phyloP scores from a whole-genome alignment of 2,113 vertebrate species.

The Phaethon lepturus region DNA sequence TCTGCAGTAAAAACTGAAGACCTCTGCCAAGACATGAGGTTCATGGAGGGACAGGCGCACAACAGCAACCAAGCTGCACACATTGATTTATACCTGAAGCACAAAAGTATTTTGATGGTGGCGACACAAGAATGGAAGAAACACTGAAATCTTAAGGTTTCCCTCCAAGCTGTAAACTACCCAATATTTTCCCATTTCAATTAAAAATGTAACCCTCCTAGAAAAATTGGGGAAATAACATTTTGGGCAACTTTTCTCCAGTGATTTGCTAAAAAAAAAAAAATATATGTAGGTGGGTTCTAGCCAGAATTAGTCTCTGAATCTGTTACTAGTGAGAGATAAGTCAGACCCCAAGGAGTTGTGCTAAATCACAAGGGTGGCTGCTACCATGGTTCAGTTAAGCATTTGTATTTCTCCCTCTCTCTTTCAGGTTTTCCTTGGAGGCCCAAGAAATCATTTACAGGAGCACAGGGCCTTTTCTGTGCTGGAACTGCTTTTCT shows the following conservation, averaged over 20 bases:
- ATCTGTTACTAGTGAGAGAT: background rate
- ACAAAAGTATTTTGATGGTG: background rate
- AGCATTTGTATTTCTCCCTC: background rate
- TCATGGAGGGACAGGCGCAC: background rate
- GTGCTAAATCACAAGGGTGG: background rate
- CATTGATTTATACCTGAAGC: background rate
- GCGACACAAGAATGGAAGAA: background rate
- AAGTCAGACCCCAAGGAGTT: background rate
- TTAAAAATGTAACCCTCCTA: accelerated
- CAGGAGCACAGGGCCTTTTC: background rate
- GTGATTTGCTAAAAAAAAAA: background rate
- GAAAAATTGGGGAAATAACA: background rate
- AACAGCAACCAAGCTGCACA: background rate
- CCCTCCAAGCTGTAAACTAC: background rate
- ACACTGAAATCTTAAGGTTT: background rate
- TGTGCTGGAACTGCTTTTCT: background rate
- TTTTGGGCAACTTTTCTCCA: background rate
- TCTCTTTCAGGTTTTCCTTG: background rate
- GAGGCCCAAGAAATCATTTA: background rate
- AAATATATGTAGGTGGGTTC: accelerated
- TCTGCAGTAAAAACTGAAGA: background rate
- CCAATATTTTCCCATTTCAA: background rate
- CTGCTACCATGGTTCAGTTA: background rate
- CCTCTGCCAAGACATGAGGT: background rate
- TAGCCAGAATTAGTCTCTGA: background rate